A percentile compares a stretch with the other conserved stretches of the same genome.
Conservation (phyloP, 2,113 vertebrate genomes). For the Papio anubis region DNA sequence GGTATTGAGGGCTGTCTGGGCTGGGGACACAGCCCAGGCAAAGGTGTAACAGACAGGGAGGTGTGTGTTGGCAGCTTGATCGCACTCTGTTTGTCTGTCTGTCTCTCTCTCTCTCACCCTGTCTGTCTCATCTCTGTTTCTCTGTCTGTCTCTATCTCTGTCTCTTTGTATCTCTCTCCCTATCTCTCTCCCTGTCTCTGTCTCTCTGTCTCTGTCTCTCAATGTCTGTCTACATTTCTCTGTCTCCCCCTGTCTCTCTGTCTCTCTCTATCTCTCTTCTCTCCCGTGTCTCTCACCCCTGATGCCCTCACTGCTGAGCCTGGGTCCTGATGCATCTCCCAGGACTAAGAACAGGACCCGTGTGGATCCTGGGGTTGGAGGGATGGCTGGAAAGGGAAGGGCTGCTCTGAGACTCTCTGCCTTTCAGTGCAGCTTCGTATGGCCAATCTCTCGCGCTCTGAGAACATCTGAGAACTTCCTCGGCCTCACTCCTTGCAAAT, state of each 20-base stretch:
- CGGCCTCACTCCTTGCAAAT: accelerated
- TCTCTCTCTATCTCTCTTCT: background rate
- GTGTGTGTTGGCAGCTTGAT: accelerated
- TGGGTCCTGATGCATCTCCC: background rate
- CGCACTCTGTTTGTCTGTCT: accelerated
- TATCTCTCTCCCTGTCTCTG: background rate
- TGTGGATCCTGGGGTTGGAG: accelerated
- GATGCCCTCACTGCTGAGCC: accelerated
- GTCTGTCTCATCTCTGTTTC: background rate
- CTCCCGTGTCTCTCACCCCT: accelerated
- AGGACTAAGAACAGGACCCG: background rate
- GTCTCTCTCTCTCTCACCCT: background rate
- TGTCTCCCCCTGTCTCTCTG: background rate
- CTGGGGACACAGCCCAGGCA: accelerated
- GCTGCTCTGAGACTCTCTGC: background rate
- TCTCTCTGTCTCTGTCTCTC: background rate
- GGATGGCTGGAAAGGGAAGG: background rate
- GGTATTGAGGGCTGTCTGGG: too few species aligned
- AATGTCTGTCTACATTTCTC: background rate
- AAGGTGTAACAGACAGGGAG: accelerated
- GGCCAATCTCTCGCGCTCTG: accelerated
- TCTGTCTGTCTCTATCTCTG: background rate
- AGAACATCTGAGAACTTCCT: background rate
- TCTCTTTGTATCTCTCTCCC: background rate
- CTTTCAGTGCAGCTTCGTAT: accelerated